phyloP scores from a whole-genome alignment of 2,888 invertebrate species.

The Antheraea assamensis region DNA sequence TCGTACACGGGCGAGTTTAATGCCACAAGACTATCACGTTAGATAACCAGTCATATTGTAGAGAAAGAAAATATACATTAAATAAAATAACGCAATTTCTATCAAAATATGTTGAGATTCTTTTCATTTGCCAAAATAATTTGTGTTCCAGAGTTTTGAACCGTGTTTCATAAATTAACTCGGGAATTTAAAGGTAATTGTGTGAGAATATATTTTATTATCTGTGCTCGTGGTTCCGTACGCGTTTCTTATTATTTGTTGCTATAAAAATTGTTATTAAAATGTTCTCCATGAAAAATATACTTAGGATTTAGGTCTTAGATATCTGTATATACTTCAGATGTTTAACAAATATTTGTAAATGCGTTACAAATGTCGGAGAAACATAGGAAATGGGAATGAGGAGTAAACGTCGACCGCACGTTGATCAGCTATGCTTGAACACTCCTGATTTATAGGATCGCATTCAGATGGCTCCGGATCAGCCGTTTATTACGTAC shows the following conservation, averaged over 20 bases:
- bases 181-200: background rate
- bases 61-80: too few species aligned
- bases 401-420: background rate
- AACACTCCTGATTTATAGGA: background rate
- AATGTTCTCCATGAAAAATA: background rate
- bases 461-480: background rate
- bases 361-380: background rate
- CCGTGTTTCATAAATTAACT: background rate
- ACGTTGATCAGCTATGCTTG: background rate
- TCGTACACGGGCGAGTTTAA: too few species aligned
- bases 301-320: background rate
- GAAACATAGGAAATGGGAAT: background rate
- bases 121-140: background rate
- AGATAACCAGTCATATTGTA: too few species aligned
- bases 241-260: too few species aligned
- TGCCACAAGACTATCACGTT: too few species aligned
- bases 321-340: too few species aligned
- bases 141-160: background rate
- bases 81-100: too few species aligned
- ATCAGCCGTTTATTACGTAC: background rate
- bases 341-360: background rate
- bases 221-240: too few species aligned
- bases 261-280: background rate
- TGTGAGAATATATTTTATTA: background rate
- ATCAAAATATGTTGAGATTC: background rate